Evolutionary conservation across 2,113 vertebrate species (phyloP).

Genomic region (Noturus placidus): DNA sequence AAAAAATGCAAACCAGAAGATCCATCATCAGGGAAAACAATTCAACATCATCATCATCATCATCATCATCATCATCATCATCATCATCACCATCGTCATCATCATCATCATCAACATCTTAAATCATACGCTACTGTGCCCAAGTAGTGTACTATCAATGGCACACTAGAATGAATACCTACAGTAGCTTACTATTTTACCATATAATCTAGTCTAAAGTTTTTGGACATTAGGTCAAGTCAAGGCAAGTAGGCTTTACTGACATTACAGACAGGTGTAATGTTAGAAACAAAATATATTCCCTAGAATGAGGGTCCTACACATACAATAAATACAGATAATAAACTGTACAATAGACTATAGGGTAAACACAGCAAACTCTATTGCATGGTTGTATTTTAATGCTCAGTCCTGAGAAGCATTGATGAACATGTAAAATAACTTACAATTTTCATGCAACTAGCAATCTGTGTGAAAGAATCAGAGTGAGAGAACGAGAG

Average conservation of each 20-base stretch:
- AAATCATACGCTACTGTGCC: background rate
- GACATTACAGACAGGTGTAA: background rate
- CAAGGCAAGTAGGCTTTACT: background rate
- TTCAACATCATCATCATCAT: background rate
- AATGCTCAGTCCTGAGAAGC: background rate
- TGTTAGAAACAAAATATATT: background rate
- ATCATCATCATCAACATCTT: background rate
- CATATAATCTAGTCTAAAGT: background rate
- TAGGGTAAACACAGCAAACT: too few relatives aligned
- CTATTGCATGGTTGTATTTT: background rate
- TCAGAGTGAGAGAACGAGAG: too few relatives aligned
- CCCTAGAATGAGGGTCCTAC: background rate
- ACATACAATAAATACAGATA: background rate
- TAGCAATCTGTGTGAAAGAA: background rate
- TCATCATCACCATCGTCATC: background rate
- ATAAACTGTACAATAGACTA: background rate
- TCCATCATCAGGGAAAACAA: background rate
- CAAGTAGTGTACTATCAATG: background rate
- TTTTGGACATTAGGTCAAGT: background rate
- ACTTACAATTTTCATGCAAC: background rate
- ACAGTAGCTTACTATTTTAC: too few relatives aligned
- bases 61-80: background rate
- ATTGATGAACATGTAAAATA: background rate
- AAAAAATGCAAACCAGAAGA: background rate
- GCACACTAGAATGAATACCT: too few relatives aligned